Percentiles rank a stretch among this genome's conserved stretches.
Evolutionary conservation across 2,797 vertebrate species (phyloP).

Genomic region (Sebastes reedi): DNA sequence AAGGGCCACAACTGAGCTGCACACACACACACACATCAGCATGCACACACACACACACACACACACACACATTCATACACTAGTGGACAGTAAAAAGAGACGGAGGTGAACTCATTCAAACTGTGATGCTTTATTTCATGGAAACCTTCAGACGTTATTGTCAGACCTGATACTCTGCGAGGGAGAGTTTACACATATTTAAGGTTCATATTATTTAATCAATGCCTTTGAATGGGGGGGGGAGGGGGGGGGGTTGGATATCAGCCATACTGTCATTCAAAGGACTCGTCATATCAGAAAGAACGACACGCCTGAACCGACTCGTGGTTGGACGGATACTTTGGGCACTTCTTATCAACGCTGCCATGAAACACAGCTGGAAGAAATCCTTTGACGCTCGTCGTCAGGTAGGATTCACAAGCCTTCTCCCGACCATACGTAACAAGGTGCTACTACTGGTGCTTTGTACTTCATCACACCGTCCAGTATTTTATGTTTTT

Average conservation of each 20-base stretch:
- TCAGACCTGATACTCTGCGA: constrained; percentile 39
- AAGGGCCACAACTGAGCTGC: constrained; percentile 85
- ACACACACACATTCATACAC: neutral
- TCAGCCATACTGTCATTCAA: constrained; percentile 39
- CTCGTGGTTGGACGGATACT: constrained; percentile 74
- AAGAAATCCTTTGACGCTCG: constrained; percentile 1
- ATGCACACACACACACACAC: neutral
- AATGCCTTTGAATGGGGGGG: constrained; percentile 54
- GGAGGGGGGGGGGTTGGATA: neutral
- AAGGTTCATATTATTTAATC: constrained; percentile 88
- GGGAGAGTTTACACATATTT: constrained; percentile 82
- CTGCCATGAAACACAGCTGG: constrained; percentile 18
- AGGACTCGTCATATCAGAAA: constrained; percentile 61
- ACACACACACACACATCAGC: neutral
- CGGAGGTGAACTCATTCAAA: constrained; percentile 83
- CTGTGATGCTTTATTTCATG: constrained; percentile 88
- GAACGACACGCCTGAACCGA: constrained; percentile 70
- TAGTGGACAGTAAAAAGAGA: neutral
- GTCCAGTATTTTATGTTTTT: constrained; percentile 70
- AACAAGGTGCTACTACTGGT: constrained; percentile 76
- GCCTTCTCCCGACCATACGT: constrained; percentile 40
- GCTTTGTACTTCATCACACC: constrained; percentile 60
- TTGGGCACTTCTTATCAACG: constrained; percentile 62
- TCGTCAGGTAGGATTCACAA: constrained; percentile 12
- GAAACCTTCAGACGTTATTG: constrained; percentile 32